Conservation (phyloP, 92 coral and sea anemone genomes). For the Blastomussa wellsi region DNA sequence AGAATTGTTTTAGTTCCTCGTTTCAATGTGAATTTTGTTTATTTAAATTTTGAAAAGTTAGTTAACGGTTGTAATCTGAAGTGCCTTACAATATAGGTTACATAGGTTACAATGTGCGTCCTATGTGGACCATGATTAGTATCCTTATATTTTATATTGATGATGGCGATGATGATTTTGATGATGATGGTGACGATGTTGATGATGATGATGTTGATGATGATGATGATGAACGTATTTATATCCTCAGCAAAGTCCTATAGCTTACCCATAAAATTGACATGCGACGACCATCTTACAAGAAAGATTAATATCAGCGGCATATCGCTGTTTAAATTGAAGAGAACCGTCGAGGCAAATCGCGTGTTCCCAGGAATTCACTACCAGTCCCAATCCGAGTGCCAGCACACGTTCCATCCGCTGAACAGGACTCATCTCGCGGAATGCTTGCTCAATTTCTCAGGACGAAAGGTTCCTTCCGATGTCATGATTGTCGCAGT, state of each 20-base stretch:
- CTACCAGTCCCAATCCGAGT: constrained; percentile 53
- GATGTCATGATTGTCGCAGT: constrained; percentile 54
- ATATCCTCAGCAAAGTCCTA: constrained; percentile 53
- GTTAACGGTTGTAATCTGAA: too few relatives aligned
- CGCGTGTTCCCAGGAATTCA: constrained; percentile 56
- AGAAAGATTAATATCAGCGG: constrained; percentile 57
- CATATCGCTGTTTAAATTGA: constrained; percentile 51
- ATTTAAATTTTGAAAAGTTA: too few relatives aligned
- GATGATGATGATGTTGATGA: too few relatives aligned
- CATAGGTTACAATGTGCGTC: too few relatives aligned
- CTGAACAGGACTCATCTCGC: constrained; percentile 31
- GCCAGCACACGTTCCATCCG: constrained; percentile 35
- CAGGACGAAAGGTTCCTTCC: constrained; percentile 43
- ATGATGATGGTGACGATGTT: too few relatives aligned
- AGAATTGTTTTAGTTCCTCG: too few relatives aligned
- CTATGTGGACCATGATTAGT: too few relatives aligned
- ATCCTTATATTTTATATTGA: too few relatives aligned
- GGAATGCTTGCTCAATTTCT: constrained; percentile 48
- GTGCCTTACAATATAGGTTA: too few relatives aligned
- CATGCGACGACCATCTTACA: constrained; percentile 47
- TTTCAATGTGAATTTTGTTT: too few relatives aligned
- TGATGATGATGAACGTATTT: too few relatives aligned
- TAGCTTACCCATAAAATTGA: constrained; percentile 50
- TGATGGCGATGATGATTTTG: too few relatives aligned
- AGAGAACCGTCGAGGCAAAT: constrained; percentile 41